Evolutionary conservation across 1,140 invertebrate species (phyloP), one percentile per base, ranked within the genome.

Genomic region (Drosophila nigrodunni): DNA sequence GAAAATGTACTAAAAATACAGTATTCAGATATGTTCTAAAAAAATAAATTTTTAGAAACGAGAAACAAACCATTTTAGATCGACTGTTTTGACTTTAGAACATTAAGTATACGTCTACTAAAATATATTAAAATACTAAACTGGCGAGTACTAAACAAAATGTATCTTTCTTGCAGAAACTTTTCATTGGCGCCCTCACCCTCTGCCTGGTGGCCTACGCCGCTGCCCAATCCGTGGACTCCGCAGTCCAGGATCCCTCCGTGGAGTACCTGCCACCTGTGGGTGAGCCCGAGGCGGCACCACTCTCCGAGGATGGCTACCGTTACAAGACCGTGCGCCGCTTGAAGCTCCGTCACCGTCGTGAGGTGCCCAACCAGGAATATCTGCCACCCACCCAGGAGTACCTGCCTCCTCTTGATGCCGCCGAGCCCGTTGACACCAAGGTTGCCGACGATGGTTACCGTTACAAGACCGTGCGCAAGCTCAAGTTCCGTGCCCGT

Each of bases 391-490:
- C 83, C 54, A 88, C 41, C 35, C 60, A 82, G 47, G 85, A 90
- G 50, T 90, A 86, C 39, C 64, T 88, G 74, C 80, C 88, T 3
- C 87, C 85, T 10, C 62, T 82, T 7, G 87, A 88, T 25, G 77
- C 58, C 18, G 73, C 54, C 13, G 78, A 73, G 25, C 59, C 66
- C 6, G 82, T 44, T 4, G 83, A 86, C 35, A 89, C 78, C 15
- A 80, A 82, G 30, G 78, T 89, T 7, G 85, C 74, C n/a, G 86
- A 85, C 43, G 79, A 85, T 58, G 86, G 86, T 7, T 90, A 90
- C 52, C 86, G 86, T 15, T 90, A 90, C 68, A 80, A 82, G 67
- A 78, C 75, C 34, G 75, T 86, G 47, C 80, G 80, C 66, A 76
- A 78, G 44, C 47, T 82, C 8, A 78, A 85, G 73, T 77, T 78